Evolutionary conservation across 37 sponge, comb jelly and placozoan species (phyloP), one percentile per base, ranked within the genome.

Genomic region (Agelas oroides): DNA sequence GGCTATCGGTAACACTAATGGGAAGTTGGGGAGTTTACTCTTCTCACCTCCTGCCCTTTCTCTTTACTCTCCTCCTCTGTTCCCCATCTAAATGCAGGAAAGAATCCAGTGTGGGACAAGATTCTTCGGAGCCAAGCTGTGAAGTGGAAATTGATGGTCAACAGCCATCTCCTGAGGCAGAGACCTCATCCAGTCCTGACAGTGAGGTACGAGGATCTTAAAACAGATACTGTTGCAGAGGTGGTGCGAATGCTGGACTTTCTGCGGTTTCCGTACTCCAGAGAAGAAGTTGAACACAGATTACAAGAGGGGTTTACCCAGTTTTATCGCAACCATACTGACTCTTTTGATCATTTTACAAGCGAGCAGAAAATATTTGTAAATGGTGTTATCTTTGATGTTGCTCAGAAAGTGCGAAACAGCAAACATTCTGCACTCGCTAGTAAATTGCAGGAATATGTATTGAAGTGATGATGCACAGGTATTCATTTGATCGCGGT

Each of bases 131-230:
- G 53, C 21, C 53, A 70, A 20, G 25, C 53, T 69, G 41, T 36
- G 30, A 35, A 69, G 34, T 81, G 82, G 82, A 20, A 55, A 36
- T 41, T 53, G 18, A 58, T 81, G 71, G 53, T 81, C 24, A 54
- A 35, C 21, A 37, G 27, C 39, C 37, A 69, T 21, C 30, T 71
- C 56, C 52, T 32, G 17, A 32, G 23, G 35, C 57, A 57, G 17
- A 23, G 53, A 17, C 20, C 21, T 2, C 25, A 40, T 18, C 71
- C 72, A 54, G 69, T 81, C 20, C 82, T 81, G 53, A 35, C 30
- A 1, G 71, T 81, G 28, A 25, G 31, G 24, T 81, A 41, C 31
- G 82, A 81, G 57, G 82, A 81, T 28, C 19, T 81, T 5, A 69
- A 70, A 37, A 15, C 30, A 0, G 21, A 54, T 38, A 54, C 71